phyloP scores from a whole-genome alignment of 2,888 invertebrate genomes.

The Drosophila yooni region DNA sequence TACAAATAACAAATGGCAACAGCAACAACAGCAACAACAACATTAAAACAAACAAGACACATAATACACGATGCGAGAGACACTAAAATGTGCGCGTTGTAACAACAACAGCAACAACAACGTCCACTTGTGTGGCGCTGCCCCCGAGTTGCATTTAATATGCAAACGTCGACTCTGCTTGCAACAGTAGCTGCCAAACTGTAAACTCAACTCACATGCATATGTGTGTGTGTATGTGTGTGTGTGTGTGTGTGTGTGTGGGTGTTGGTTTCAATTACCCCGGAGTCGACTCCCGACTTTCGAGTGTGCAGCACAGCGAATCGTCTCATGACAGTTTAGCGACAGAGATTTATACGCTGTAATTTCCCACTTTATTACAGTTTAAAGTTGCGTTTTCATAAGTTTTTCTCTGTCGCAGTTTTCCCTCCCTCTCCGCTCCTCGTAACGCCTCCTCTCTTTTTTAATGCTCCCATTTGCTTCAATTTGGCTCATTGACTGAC shows the following conservation, averaged over 20 bases:
- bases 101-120: conserved; percentile 3
- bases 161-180: conserved; percentile 43
- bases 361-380: conserved; percentile 81
- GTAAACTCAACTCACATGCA: conserved; percentile 66
- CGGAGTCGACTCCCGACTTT: conserved; percentile 39
- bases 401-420: conserved; percentile 61
- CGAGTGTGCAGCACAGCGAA: conserved; percentile 24
- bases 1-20: conserved; percentile 29
- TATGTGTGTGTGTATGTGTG: conserved; percentile 2
- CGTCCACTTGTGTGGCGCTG: conserved; percentile 61
- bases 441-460: not conserved
- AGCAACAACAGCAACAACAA: conserved; percentile 15
- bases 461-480: conserved; percentile 62
- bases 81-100: conserved; percentile 21
- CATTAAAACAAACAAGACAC: conserved; percentile 21
- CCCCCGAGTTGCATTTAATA: conserved; percentile 53
- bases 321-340: conserved; percentile 68
- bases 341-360: conserved; percentile 80
- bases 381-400: conserved; percentile 79
- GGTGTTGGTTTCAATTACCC: conserved; percentile 62
- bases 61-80: conserved; percentile 29
- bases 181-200: conserved; percentile 71
- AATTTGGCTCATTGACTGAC: conserved; percentile 52
- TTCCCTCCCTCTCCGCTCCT: conserved; percentile 20
- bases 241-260: conserved; percentile 47